Base-by-base conservation (phyloP, 1,140 invertebrate genomes). In the Drosophila paulistorum region DNA sequence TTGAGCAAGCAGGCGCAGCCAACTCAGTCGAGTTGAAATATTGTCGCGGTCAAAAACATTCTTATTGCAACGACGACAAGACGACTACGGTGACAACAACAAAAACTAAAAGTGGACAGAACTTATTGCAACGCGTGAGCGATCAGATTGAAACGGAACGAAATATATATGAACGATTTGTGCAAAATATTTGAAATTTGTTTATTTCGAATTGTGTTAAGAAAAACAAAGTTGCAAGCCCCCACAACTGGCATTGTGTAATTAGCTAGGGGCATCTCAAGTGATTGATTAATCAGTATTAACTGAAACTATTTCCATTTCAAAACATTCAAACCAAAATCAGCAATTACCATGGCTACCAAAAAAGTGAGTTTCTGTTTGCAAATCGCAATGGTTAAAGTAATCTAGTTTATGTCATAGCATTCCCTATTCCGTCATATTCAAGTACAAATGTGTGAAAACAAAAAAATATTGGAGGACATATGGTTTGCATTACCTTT, bases 401-500 rank as follows among this genome's bases (percentile, higher is more conserved):
- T 48, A 20, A 48, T 7, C 14, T 17, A 48, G 14, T 17, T 48
- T 14, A 48, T 48, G 14, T 30, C 42, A 13, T 20, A 45, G 45
- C 35, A 62, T 66, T 45, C 55, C 14, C 60, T 23, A 23, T 51
- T 51, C 30, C 30, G 30, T 30, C 60, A 17, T 14, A 42, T 68
- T 68, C 64, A 61, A 73, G 54, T 76, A 68, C 68, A 78, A 79
- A 65, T 57, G 41, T 45, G 54, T 55, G 1, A 30, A 30, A 71
- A 58, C 23, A 26, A 11, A 42, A 11, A 30, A 62, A 77, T 60
- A 76, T 70, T 84, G 77, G 84, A 89, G 83, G 83, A 87, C 84
- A 89, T 89, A 71, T 89, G 84, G 66, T 71, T 81, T 89, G 74
- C 81, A 89, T 89, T 89, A 89, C 84, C 84, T 87, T 81, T 87